These are phyloP conservation scores for Chionis minor DNA, from an alignment of 2,113 vertebrate species.

Conservation along the genomic window DNA sequence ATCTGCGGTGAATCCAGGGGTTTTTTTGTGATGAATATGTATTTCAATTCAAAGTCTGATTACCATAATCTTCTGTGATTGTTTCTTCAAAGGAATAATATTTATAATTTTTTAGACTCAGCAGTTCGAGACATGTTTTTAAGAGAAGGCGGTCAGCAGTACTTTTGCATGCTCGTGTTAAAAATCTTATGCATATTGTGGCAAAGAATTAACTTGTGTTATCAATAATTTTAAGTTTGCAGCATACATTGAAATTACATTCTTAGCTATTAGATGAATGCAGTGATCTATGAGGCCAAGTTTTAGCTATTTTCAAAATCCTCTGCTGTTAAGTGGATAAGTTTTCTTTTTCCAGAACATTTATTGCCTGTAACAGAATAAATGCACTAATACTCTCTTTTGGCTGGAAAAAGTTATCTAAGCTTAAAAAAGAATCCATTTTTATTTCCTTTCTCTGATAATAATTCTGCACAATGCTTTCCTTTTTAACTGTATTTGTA, in stretches of 20 bases:
- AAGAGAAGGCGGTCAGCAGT: background rate
- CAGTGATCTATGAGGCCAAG: background rate
- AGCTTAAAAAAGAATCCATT: background rate
- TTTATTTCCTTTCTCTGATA: background rate
- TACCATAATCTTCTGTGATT: conserved; percentile 66
- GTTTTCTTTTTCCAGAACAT: background rate
- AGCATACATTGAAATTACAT: background rate
- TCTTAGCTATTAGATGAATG: background rate
- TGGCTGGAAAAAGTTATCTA: background rate
- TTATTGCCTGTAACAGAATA: background rate
- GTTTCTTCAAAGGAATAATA: conserved; percentile 59
- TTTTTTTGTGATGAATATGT: conserved; percentile 35
- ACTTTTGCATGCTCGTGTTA: background rate
- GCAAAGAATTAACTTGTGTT: background rate
- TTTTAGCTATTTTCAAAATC: background rate
- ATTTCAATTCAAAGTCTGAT: conserved; percentile 51
- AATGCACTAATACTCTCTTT: background rate
- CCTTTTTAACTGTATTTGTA: background rate
- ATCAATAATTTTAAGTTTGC: background rate
- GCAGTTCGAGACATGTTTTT: background rate
- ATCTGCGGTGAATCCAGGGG: background rate
- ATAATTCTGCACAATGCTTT: background rate
- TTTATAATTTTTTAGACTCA: conserved; percentile 64
- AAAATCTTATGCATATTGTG: background rate
- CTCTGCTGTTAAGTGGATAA: background rate